Base-by-base conservation (phyloP, 2,888 invertebrate species). In the Epicampocera succincta region DNA sequence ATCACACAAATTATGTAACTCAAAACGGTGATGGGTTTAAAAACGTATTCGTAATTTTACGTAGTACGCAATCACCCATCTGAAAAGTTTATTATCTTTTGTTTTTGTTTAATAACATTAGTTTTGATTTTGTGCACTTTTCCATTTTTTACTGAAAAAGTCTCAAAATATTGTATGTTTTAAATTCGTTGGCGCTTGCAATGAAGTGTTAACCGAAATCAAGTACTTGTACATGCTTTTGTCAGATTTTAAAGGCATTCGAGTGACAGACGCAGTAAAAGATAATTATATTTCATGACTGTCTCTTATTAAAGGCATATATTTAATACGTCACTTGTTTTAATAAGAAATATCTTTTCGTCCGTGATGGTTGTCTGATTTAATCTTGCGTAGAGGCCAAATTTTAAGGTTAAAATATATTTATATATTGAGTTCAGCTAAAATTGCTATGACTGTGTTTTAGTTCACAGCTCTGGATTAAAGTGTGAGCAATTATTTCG, bases 1-100 rank as follows among this genome's bases (percentile, higher is more conserved):
- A 29, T n/a, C 48, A 44, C n/a, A 38, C 5, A 29, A 46, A 38
- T 73, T 65, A 52, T 25, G 19, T 48, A 74, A 74, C 56, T 56
- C 19, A 3, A 48, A 33, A 19, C 54, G 33, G 12, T 17, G 0
- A 33, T 15, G 13, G 13, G 4, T 17, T 17, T 29, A 19, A 17
- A 12, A 50, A 12, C 44, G 44, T 63, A 56, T 46, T 38, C 17
- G 38, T 76, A 69, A 42, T 13, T 72, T 58, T 21, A 40, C n/a
- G 12, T 69, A 58, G n/a, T 21, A 33, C n/a, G 42, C n/a, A 52
- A 33, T n/a, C 17, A 46, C 33, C 38, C 21, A 65, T 0, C 21
- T 38, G 38, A 38, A 2, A 21, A 50, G 17, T 48, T 63, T 38
- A 33, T 38, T 65, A 6, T 52, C 33, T n/a, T n/a, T n/a, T 40